Base-by-base conservation (phyloP, 2,113 vertebrate species). In the Centropus unirufus region DNA sequence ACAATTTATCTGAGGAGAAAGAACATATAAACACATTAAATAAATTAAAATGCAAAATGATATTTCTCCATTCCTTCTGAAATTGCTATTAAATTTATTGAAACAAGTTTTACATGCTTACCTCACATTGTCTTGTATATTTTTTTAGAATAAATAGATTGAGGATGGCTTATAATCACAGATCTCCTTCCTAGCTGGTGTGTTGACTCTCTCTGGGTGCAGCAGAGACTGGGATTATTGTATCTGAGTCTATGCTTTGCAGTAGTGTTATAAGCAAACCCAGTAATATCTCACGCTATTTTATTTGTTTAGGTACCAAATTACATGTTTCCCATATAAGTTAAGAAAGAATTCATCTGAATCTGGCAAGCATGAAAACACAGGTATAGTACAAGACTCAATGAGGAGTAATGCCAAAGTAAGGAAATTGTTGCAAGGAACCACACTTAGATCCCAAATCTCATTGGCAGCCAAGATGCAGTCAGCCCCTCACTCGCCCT, bases 41-140 rank as follows among this genome's bases (percentile, higher is more conserved):
- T 86, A 92, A 96, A 92, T 95, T 86, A 86, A 40, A 83, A 86
- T 81, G 27, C 34, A 86, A 86, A 92, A 93, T 86, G 29, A 81
- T 1, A 1, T 87, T 85, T 76, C 30, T 83, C n/a, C 27, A 4
- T 92, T 70, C 40, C 16, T 90, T 88, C 59, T 61, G 39, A 70
- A 81, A 94, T 61, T 3, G 49, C 21, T 14, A 80, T 83, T 67
- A 83, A 63, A 61, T 92, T 64, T 61, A 74, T 40, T 89, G 68
- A 67, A 90, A 81, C 68, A 55, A 61, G 74, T 77, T 90, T 83
- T 61, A 19, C 30, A n/a, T 39, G 36, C 14, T 58, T 79, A 26
- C 15, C 30, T 86, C 32, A 46, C 15, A 15, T 11, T 73, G 14
- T 8, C 34, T 51, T 39, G 18, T 8, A 23, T 9, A 21, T 11